Conservation (phyloP, 2,888 invertebrate species). For the Didymodactylos carnosus region DNA sequence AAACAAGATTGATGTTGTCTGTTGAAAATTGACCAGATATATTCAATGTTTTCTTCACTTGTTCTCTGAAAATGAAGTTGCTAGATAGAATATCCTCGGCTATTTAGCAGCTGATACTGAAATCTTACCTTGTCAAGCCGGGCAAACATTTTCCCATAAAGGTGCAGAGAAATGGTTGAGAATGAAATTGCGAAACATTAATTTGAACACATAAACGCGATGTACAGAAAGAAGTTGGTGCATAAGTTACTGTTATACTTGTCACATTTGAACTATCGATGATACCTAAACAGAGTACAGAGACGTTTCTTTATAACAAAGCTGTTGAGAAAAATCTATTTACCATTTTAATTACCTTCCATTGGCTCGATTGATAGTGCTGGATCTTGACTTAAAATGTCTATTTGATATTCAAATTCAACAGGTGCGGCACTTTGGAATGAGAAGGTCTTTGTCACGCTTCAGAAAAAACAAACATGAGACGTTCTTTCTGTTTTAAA, state of each 20-base stretch:
- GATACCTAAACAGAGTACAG: not conserved
- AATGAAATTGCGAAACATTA: slow-evolving; percentile 32
- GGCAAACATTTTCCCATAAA: slow-evolving; percentile 28
- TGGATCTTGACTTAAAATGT: slow-evolving; percentile 26
- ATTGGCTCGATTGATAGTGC: slow-evolving; percentile 28
- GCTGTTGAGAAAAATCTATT: no score
- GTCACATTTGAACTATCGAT: not conserved
- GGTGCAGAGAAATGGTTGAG: slow-evolving; percentile 26
- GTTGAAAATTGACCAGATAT: not conserved
- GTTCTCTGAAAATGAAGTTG: not conserved
- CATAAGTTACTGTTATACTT: slow-evolving; percentile 27
- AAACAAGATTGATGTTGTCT: not conserved
- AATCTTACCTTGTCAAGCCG: slow-evolving; percentile 19
- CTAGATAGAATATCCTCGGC: not conserved
- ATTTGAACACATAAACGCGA: slow-evolving; percentile 27
- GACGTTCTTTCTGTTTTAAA: not conserved
- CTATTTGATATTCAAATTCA: slow-evolving; percentile 32
- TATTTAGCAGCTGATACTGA: not conserved
- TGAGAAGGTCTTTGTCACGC: slow-evolving; percentile 23
- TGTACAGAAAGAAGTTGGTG: slow-evolving; percentile 30
- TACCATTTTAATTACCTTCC: slow-evolving; percentile 21
- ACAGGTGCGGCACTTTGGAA: slow-evolving; percentile 28
- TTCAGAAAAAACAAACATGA: slow-evolving; percentile 11
- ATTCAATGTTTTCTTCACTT: not conserved
- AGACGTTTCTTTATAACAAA: not conserved